Percentiles rank a stretch among this genome's conserved stretches.
Evolutionary conservation across 2,797 vertebrate genomes (phyloP).

Genomic region (Pangasius sanitwongsei): DNA sequence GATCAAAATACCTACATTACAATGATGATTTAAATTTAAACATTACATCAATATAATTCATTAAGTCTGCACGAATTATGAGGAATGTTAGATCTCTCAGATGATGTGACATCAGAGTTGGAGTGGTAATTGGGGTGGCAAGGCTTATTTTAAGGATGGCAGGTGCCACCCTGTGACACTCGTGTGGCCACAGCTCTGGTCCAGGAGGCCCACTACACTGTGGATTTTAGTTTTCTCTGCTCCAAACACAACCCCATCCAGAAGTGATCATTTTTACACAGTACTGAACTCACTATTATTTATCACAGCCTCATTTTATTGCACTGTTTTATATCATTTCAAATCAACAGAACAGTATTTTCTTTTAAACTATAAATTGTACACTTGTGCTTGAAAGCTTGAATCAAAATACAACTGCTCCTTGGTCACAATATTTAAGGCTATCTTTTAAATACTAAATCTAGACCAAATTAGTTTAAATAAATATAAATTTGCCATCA

Average conservation of each 20-base stretch:
- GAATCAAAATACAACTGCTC: not conserved
- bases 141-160: not conserved
- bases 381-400: not conserved
- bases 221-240: constrained; percentile 9
- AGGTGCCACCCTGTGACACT: not conserved
- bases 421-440: not conserved
- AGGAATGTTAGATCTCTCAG: not conserved
- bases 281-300: not conserved
- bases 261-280: not conserved
- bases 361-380: not conserved
- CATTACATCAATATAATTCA: not conserved
- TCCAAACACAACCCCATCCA: not conserved
- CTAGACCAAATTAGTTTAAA: not conserved
- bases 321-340: not conserved
- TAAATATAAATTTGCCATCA: not conserved
- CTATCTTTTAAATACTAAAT: not conserved
- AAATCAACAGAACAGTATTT: not conserved
- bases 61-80: not conserved
- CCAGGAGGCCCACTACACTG: not conserved
- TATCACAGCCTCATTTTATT: constrained; percentile 9
- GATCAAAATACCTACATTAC: not conserved
- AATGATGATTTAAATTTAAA: not conserved
- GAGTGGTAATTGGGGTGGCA: not conserved
- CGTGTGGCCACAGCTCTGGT: not conserved
- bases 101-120: not conserved